Evolutionary conservation across 2,888 invertebrate genomes (phyloP).

Genomic region (Melinaea marsaeus): DNA sequence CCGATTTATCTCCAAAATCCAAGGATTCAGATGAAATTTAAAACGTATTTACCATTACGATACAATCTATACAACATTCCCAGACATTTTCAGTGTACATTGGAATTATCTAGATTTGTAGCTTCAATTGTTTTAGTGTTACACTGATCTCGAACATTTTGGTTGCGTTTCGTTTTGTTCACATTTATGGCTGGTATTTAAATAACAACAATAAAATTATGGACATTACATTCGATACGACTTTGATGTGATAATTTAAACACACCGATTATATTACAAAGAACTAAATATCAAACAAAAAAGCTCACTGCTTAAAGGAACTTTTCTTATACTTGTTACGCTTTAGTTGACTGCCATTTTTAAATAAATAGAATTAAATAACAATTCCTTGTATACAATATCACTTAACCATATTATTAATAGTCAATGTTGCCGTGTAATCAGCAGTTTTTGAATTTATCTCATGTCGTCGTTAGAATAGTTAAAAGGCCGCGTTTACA

Average conservation of each 20-base stretch:
- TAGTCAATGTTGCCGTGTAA: conserved; percentile 22
- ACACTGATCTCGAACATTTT: no score
- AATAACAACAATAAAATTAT: no score
- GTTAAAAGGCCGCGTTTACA: conserved; percentile 16
- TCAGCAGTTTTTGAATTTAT: conserved; percentile 23
- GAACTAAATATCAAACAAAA: no score
- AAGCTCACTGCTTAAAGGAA: not conserved
- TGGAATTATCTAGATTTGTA: not conserved
- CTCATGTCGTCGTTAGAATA: conserved; percentile 27
- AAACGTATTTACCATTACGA: conserved; percentile 24
- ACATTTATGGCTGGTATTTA: no score
- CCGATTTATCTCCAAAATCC: conserved; percentile 27
- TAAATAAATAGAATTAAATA: conserved; percentile 29
- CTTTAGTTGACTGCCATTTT: conserved; percentile 40
- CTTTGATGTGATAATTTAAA: no score
- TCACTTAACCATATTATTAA: conserved; percentile 21
- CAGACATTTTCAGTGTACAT: conserved; percentile 11
- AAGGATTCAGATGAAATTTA: conserved; percentile 23
- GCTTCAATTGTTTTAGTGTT: no score
- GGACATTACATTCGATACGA: no score
- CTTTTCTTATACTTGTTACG: conserved; percentile 25
- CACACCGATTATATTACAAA: no score
- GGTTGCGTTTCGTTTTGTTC: no score
- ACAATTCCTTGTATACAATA: conserved; percentile 27
- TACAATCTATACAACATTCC: conserved; percentile 17